Evolutionary conservation across 2,888 invertebrate species (phyloP).

Genomic region (Heliconius sara): DNA sequence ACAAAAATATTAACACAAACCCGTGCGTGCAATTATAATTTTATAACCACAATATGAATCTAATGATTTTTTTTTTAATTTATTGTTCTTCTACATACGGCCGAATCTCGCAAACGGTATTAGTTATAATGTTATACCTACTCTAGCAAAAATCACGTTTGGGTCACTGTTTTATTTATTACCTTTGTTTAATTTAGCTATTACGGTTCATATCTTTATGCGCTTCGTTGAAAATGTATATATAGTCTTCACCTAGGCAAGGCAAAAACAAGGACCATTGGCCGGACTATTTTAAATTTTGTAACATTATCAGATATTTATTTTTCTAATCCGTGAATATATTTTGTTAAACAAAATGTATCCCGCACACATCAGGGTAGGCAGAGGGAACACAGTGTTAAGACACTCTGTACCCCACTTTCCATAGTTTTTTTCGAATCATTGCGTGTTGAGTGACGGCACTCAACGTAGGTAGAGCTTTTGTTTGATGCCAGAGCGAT

Average conservation of each 20-base stretch:
- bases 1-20: neutral
- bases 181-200: slow-evolving; percentile 10
- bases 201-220: neutral
- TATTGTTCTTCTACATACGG: neutral
- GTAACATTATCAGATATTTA: neutral
- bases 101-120: neutral
- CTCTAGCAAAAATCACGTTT: neutral
- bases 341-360: too few species aligned
- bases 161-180: slow-evolving; percentile 9
- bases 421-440: too few species aligned
- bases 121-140: neutral
- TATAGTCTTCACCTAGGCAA: neutral
- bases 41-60: neutral
- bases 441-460: too few species aligned
- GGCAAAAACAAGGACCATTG: neutral
- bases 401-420: too few species aligned
- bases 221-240: neutral
- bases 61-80: neutral
- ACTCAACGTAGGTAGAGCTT: too few species aligned
- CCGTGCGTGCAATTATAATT: neutral
- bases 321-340: neutral
- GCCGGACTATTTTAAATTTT: neutral
- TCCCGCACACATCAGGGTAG: too few species aligned
- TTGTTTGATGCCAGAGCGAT: too few species aligned
- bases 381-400: too few species aligned